Evolutionary conservation across 2,888 invertebrate species (phyloP), one percentile per base, ranked within the genome.

Genomic region (Anodontia alba): DNA sequence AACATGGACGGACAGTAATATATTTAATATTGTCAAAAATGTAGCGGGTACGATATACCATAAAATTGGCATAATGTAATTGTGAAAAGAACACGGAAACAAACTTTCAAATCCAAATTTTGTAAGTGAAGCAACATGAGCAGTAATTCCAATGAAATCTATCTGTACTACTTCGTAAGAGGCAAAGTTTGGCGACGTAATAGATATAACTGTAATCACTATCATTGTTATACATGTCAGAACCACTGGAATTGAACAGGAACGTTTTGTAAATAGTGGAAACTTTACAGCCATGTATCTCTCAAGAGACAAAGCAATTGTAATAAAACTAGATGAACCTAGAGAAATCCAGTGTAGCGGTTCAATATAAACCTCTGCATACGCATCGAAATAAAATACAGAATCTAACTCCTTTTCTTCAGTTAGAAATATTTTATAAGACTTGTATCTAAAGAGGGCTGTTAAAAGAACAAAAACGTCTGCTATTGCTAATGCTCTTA

Each of bases 381-480:
- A 89, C 8, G 88, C 82, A 57, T 88, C 88, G 31, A 87, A 82
- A 73, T 83, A 67, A 62, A 88, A 76, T 26, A 84, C 82, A 31
- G 86, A 73, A 42, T 78, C 74, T 15, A 83, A 75, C 17, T 83
- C 84, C 12, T 78, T 68, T n/a, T 62, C 70, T 20, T 89, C 88
- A 20, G 81, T 70, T 20, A 88, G 66, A 49, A 88, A 86, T 20
- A 88, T 42, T 69, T 88, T 88, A 68, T 88, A 89, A 10, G 87
- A 87, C 66, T 87, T 84, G 72, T 89, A 89, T 26, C 89, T 81
- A 49, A 89, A 88, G n/a, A 91, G 76, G 2, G 90, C 85, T 10
- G 89, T 88, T 8, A 90, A n/a, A 0, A 90, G 85, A 10, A 90
- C 90, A n/a, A 84, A 75, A 7, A 84, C 82, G 51, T 91, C 91